Percentiles rank a stretch among this genome's conserved stretches.
These are phyloP conservation scores for Siniperca chuatsi DNA, from an alignment of 2,113 vertebrate genomes.

Conservation along the genomic window DNA sequence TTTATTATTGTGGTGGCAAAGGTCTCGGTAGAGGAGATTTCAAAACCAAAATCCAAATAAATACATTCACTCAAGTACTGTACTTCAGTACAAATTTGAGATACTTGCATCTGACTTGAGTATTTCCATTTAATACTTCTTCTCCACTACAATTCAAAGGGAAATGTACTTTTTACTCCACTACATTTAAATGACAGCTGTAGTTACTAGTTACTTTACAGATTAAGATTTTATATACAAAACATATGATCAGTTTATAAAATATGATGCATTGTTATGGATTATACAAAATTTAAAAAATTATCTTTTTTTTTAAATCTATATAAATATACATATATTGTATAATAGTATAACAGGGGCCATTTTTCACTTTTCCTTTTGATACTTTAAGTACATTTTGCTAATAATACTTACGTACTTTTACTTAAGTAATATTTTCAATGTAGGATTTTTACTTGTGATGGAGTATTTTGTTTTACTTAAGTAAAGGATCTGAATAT, in stretches of 20 bases:
- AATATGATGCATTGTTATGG: neutral
- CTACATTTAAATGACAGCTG: neutral
- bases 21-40: neutral
- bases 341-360: neutral
- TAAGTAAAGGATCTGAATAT: neutral
- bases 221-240: neutral
- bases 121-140: neutral
- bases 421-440: neutral
- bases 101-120: neutral
- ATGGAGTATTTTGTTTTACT: neutral
- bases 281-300: neutral
- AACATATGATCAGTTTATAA: neutral
- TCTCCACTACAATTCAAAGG: neutral
- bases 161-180: no score
- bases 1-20: no score
- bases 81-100: neutral
- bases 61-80: neutral
- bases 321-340: neutral
- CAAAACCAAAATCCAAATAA: neutral
- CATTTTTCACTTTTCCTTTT: neutral
- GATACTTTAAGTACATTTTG: neutral
- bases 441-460: neutral
- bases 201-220: neutral
- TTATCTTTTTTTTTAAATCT: neutral
- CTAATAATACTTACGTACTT: no score